Base-by-base conservation (phyloP, 2,113 vertebrate genomes). In the Seriola dumerili region DNA sequence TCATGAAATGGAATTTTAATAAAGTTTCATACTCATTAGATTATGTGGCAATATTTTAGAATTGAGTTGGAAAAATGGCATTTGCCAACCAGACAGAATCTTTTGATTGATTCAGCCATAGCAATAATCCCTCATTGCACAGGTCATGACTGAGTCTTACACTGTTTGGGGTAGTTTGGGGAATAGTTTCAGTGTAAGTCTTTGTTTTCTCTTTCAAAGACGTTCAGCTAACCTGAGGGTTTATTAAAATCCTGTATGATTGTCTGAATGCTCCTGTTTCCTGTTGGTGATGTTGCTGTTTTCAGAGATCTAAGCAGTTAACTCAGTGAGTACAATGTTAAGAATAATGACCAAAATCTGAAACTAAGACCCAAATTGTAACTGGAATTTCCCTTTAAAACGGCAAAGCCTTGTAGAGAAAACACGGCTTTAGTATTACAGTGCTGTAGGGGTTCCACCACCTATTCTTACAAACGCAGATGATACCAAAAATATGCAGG, bases 401-500 rank as follows among this genome's bases (percentile, higher is more conserved):
- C 10, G 52, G 3, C 2, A 21, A 52, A 23, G 10, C 52, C 4
- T 54, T 54, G 8, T 4, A n/a, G 6, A 54, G 19, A 9, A n/a
- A 25, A 57, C 52, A 57, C 12, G 6, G 5, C 14, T 10, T 52
- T n/a, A 52, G 48, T 34, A 25, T 36, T 36, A 32, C 19, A 40
- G 0, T 6, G 52, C 19, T 16, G 62, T 6, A 40, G 7, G 12
- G 32, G 16, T 12, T 25, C 54, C 11, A 12, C 8, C 52, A 36
- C 19, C 3, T 1, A 14, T 61, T 72, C 40, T 54, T 17, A 70
- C 16, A 70, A 3, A 32, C 17, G 21, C 55, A 73, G 46, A 48
- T 36, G 50, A 59, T 46, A 12, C 11, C 10, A 29, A 71, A 78
- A 58, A 44, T 4, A 79, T 64, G n/a, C 55, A 44, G 34, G 19